These are phyloP conservation scores for Tinamus guttatus DNA, from an alignment of 2,113 vertebrate species.

Conservation along the genomic window DNA sequence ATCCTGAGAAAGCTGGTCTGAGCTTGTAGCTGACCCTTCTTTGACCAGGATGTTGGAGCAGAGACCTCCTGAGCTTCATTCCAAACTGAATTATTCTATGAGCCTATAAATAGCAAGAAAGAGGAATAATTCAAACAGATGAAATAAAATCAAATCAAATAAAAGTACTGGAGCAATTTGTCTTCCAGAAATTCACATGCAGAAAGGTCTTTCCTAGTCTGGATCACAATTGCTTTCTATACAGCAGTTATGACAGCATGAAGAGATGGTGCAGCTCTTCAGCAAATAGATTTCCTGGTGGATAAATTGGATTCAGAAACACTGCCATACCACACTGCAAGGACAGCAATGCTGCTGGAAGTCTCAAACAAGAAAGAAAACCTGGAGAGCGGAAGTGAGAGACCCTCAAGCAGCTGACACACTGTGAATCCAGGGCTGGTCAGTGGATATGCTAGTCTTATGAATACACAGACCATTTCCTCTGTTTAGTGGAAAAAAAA, in stretches of 20 bases:
- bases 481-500: not conserved
- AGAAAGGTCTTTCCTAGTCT: not conserved
- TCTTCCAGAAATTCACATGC: not conserved
- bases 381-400: not conserved
- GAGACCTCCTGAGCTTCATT: not conserved
- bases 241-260: not conserved
- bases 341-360: not conserved
- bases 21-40: not conserved
- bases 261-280: not conserved
- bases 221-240: not conserved
- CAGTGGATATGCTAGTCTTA: not conserved
- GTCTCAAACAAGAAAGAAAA: not conserved
- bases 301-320: not conserved
- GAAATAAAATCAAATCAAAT: not conserved
- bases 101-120: not conserved
- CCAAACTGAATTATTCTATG: not conserved
- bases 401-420: not conserved
- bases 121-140: not conserved
- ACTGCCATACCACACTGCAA: rapidly evolving
- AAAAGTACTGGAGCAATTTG: not conserved
- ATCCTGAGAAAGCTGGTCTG: not conserved
- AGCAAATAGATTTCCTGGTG: not conserved
- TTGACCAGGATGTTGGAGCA: not conserved
- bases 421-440: not conserved
- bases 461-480: not conserved